These are phyloP conservation scores for Phymatocera aterrima DNA, from an alignment of 2,888 invertebrate genomes.

Conservation along the genomic window DNA sequence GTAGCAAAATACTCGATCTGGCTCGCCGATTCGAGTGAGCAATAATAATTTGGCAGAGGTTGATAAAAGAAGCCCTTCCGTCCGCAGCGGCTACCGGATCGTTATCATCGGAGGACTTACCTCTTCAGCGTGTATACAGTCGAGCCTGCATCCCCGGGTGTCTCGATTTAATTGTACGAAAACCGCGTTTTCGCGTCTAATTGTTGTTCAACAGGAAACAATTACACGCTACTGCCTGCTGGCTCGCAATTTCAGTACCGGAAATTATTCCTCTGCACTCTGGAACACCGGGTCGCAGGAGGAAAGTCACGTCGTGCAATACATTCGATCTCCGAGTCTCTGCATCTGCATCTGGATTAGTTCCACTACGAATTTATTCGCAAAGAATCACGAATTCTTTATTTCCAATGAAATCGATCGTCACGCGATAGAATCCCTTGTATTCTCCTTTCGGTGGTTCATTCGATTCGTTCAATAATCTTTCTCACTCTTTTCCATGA, in stretches of 20 bases:
- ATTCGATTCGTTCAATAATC: too few relatives aligned
- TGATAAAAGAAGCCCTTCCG: background rate
- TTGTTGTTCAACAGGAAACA: slow-evolving; percentile 41
- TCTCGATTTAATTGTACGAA: slow-evolving; percentile 29
- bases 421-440: too few relatives aligned
- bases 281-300: background rate
- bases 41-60: background rate
- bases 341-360: too few relatives aligned
- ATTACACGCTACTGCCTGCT: slow-evolving; percentile 21
- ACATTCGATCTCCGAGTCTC: background rate
- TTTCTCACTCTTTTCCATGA: too few relatives aligned
- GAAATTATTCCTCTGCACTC: slow-evolving; percentile 30
- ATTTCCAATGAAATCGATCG: too few relatives aligned
- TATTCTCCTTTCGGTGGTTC: too few relatives aligned
- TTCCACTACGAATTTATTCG: too few relatives aligned
- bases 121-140: too few relatives aligned
- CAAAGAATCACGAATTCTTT: too few relatives aligned
- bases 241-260: slow-evolving; percentile 1
- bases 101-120: background rate
- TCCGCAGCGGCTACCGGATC: slow-evolving; percentile 11
- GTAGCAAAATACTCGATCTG: background rate
- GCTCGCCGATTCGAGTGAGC: background rate
- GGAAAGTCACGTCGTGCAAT: background rate
- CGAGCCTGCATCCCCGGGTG: slow-evolving; percentile 4
- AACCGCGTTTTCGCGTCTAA: slow-evolving; percentile 13